These are phyloP conservation scores for Cheilosia grossa DNA, from an alignment of 2,888 invertebrate genomes.

Conservation along the genomic window DNA sequence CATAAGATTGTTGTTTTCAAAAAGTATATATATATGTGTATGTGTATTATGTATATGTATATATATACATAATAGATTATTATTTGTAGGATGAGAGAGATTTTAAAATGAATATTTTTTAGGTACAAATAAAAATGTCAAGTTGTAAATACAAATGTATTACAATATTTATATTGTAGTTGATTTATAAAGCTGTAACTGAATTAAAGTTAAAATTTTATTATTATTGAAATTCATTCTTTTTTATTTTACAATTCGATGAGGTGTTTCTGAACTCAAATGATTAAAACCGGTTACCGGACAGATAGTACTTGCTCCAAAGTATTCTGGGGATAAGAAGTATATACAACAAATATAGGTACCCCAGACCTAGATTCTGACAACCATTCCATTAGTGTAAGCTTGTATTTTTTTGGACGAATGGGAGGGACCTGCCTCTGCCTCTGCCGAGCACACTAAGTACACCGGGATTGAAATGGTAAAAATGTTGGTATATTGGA, in stretches of 20 bases:
- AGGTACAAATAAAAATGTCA: conserved; percentile 69
- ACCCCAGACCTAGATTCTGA: too few relatives aligned
- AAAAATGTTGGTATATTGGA: too few relatives aligned
- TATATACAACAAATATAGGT: too few relatives aligned
- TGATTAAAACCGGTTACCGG: too few relatives aligned
- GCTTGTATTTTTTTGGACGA: too few relatives aligned
- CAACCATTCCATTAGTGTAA: too few relatives aligned
- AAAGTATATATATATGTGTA: conserved; percentile 10
- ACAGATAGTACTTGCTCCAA: too few relatives aligned
- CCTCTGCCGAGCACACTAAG: too few relatives aligned
- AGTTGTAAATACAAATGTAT: conserved; percentile 67
- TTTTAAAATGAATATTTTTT: conserved; percentile 70
- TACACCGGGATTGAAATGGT: too few relatives aligned
- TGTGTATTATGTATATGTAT: not conserved
- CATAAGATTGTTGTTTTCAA: conserved; percentile 56
- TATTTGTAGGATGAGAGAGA: conserved; percentile 55
- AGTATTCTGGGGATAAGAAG: too few relatives aligned
- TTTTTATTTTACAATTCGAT: conserved; percentile 13
- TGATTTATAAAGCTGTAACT: conserved; percentile 66
- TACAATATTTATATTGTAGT: conserved; percentile 65
- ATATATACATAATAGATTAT: not conserved
- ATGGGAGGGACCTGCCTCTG: too few relatives aligned
- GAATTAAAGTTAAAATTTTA: conserved; percentile 71
- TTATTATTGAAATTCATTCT: conserved; percentile 52
- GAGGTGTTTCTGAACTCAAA: too few relatives aligned